Evolutionary conservation across 2,113 vertebrate genomes (phyloP).

Genomic region (Rhagologus leucostigma): DNA sequence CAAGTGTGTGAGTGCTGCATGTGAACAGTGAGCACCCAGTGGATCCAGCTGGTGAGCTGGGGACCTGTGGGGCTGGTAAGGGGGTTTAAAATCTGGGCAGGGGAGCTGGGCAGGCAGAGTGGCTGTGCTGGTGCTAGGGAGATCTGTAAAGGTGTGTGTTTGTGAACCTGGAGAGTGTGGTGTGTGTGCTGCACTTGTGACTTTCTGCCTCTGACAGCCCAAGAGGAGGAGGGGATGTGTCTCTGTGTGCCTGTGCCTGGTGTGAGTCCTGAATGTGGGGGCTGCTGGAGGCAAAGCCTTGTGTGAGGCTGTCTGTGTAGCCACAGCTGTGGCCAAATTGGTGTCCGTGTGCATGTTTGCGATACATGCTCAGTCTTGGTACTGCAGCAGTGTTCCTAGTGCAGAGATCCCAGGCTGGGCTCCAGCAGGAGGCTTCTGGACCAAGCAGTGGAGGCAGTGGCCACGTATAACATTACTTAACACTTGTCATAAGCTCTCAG

Average conservation of each 20-base stretch:
- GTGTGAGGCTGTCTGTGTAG: rapidly evolving
- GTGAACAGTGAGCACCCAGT: rapidly evolving
- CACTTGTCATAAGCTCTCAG: not conserved
- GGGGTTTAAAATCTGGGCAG: rapidly evolving
- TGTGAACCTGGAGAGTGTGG: not conserved
- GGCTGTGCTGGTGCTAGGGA: rapidly evolving
- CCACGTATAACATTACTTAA: not conserved
- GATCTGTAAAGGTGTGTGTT: rapidly evolving
- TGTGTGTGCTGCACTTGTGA: not conserved
- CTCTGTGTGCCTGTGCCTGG: not conserved
- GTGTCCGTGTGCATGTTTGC: not conserved
- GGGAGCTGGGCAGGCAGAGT: rapidly evolving
- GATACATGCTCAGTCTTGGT: rapidly evolving
- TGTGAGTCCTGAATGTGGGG: not conserved
- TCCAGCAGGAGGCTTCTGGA: not conserved
- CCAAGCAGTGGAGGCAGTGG: rapidly evolving
- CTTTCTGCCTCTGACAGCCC: not conserved
- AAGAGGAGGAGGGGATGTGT: rapidly evolving
- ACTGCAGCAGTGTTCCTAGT: not conserved
- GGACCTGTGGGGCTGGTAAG: rapidly evolving
- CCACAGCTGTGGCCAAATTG: rapidly evolving
- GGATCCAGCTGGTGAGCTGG: rapidly evolving
- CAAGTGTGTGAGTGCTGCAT: not conserved
- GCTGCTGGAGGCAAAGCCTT: not conserved
- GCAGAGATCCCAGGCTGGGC: not conserved